A percentile compares a stretch with the other conserved stretches of the same genome.
phyloP scores from a whole-genome alignment of 2,113 vertebrate species.

The Zosterops borbonicus region DNA sequence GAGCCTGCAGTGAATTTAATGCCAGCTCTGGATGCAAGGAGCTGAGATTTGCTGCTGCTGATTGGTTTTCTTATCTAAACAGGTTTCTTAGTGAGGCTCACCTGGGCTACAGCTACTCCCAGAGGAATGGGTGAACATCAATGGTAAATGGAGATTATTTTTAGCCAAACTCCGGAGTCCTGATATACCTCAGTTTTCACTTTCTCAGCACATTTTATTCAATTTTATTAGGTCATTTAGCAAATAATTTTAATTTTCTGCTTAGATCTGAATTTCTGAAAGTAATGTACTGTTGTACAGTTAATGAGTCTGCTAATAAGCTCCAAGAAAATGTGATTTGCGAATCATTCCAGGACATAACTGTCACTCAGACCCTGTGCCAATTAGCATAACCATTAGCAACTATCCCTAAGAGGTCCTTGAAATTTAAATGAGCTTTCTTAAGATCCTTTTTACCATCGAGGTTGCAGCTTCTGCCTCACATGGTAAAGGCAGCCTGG shows the following conservation, averaged over 20 bases:
- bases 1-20: background rate
- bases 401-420: slow-evolving; percentile 67
- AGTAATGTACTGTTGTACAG: slow-evolving; percentile 79
- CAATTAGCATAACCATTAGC: slow-evolving; percentile 71
- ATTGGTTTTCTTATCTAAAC: background rate
- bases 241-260: slow-evolving; percentile 85
- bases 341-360: slow-evolving; percentile 73
- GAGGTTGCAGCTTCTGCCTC: background rate
- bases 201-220: slow-evolving; percentile 77
- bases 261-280: slow-evolving; percentile 81
- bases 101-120: background rate
- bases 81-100: background rate
- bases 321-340: slow-evolving; percentile 77
- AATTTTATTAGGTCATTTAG: slow-evolving; percentile 81
- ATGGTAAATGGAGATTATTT: slow-evolving; percentile 18
- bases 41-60: background rate
- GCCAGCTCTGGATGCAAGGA: background rate
- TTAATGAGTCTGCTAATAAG: slow-evolving; percentile 81
- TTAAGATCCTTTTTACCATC: slow-evolving; percentile 43
- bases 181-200: slow-evolving; percentile 63
- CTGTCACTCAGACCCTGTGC: slow-evolving; percentile 74
- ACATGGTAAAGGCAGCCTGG: background rate
- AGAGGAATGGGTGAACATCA: background rate
- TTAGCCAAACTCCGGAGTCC: slow-evolving; percentile 36
- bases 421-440: slow-evolving; percentile 72